These are phyloP conservation scores for Carcharodon carcharias DNA, from an alignment of 2,797 vertebrate species.

Conservation along the genomic window DNA sequence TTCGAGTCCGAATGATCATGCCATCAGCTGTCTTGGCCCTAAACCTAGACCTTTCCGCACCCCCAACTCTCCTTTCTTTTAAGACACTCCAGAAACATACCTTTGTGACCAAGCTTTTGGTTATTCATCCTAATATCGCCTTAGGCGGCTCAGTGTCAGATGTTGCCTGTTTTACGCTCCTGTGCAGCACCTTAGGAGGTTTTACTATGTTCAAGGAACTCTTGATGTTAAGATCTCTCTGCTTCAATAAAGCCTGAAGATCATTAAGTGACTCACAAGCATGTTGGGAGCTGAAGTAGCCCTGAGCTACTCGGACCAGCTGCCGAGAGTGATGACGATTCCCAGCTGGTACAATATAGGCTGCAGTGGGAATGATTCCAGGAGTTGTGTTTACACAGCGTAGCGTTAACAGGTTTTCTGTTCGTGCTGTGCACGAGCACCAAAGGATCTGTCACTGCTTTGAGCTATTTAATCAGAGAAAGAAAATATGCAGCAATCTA, in stretches of 20 bases:
- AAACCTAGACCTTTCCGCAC: not conserved
- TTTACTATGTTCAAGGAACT: not conserved
- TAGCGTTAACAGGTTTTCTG: not conserved
- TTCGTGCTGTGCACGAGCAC: not conserved
- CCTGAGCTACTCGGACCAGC: not conserved
- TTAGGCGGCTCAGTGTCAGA: not conserved
- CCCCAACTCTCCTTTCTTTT: not conserved
- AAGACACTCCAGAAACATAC: not conserved
- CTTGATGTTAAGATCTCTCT: not conserved
- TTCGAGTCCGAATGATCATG: no score
- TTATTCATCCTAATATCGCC: not conserved
- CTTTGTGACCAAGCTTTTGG: not conserved
- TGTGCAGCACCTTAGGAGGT: not conserved
- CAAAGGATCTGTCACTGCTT: not conserved
- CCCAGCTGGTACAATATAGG: not conserved
- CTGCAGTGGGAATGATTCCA: conserved; percentile 1
- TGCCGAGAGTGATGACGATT: not conserved
- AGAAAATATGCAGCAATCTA: not conserved
- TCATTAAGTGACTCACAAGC: not conserved
- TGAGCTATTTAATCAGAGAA: conserved; percentile 12
- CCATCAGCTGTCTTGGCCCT: not conserved
- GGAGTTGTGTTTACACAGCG: not conserved
- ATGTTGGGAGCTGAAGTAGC: not conserved
- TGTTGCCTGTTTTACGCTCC: not conserved
- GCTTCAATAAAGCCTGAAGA: not conserved